These are phyloP conservation scores for Magallana nippona DNA, from an alignment of 2,888 invertebrate genomes.

Conservation along the genomic window DNA sequence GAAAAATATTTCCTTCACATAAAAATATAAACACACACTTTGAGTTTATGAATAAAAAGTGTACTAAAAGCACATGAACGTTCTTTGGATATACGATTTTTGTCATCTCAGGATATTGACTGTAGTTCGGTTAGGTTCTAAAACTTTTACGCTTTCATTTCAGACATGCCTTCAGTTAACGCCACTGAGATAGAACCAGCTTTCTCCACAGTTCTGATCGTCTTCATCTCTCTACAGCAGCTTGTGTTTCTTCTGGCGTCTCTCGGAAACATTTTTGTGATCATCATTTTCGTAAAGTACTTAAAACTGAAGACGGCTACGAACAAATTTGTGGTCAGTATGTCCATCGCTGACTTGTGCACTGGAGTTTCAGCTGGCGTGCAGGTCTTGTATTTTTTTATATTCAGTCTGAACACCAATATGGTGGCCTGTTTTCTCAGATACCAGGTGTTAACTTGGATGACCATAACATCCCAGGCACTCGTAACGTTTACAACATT, in stretches of 20 bases:
- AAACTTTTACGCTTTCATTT: too few species aligned
- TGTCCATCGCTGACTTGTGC: constrained; percentile 57
- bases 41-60: too few species aligned
- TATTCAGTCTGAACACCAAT: constrained; percentile 45
- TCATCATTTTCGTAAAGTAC: constrained; percentile 53
- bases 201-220: constrained; percentile 40
- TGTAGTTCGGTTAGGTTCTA: too few species aligned
- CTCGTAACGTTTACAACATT: constrained; percentile 58
- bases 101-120: too few species aligned
- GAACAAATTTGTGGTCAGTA: constrained; percentile 57
- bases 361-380: constrained; percentile 52
- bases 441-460: constrained; percentile 53
- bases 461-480: constrained; percentile 57
- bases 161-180: background rate
- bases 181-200: constrained; percentile 17
- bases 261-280: constrained; percentile 53
- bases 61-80: too few species aligned
- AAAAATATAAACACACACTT: too few species aligned
- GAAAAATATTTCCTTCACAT: too few species aligned
- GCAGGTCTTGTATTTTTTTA: constrained; percentile 53
- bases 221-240: constrained; percentile 53
- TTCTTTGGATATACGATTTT: too few species aligned
- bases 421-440: constrained; percentile 52
- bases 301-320: constrained; percentile 44
- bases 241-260: constrained; percentile 53